Evolutionary conservation across 1,140 invertebrate genomes (phyloP).

Genomic region (Sitodiplosis mosellana): DNA sequence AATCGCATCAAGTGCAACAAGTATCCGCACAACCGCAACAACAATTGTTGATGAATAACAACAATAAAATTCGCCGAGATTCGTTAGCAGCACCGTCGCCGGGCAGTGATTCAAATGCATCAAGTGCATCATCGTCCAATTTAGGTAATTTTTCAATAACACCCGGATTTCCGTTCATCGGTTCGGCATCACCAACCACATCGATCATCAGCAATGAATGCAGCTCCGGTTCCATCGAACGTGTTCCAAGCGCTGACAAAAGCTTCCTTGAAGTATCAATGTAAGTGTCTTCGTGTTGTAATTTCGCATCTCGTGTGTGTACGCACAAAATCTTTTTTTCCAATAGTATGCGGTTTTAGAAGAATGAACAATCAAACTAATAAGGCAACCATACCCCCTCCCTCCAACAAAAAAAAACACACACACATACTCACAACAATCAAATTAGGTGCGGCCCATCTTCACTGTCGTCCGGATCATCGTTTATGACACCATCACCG

Average conservation of each 20-base stretch:
- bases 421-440: not conserved
- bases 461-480: not conserved
- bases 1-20: slow-evolving; percentile 6
- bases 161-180: not conserved
- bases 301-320: no score
- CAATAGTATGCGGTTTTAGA: no score
- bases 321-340: no score
- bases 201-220: not conserved
- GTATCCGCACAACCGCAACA: slow-evolving; percentile 8
- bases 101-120: slow-evolving; percentile 23
- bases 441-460: not conserved
- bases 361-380: no score
- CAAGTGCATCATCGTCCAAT: slow-evolving; percentile 4
- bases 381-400: no score
- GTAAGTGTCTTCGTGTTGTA: no score
- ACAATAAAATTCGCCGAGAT: slow-evolving; percentile 12
- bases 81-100: slow-evolving; percentile 22
- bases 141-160: not conserved
- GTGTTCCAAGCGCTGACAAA: no score
- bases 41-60: slow-evolving; percentile 11
- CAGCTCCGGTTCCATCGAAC: no score
- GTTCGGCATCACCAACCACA: not conserved
- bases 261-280: no score
- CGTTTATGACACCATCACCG: slow-evolving; percentile 14
- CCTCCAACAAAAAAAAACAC: no score